Evolutionary conservation across 2,888 invertebrate genomes (phyloP).

Genomic region (Agrotis clavis): DNA sequence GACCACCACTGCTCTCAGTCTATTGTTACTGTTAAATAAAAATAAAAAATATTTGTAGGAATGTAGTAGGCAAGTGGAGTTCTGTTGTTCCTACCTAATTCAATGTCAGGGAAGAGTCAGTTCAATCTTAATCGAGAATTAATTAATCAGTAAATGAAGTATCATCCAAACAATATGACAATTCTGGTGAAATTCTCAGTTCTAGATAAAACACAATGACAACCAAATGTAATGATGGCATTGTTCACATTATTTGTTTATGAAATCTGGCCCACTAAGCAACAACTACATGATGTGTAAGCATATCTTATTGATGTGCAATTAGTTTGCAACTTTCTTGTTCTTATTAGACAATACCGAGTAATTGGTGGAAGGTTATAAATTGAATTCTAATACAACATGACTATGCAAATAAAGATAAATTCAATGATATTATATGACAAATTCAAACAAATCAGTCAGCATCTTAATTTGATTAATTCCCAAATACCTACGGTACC

Average conservation of each 20-base stretch:
- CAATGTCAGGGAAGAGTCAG: not conserved
- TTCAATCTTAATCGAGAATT: too few species aligned
- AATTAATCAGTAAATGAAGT: too few species aligned
- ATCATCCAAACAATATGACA: not conserved
- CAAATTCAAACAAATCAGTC: not conserved
- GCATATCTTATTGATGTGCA: slow-evolving; percentile 3
- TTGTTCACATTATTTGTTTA: slow-evolving; percentile 44
- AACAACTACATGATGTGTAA: not conserved
- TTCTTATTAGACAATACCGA: not conserved
- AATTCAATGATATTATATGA: not conserved
- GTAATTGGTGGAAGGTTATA: not conserved
- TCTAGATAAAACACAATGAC: slow-evolving; percentile 18
- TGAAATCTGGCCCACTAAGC: slow-evolving; percentile 8
- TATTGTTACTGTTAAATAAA: too few species aligned
- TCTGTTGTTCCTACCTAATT: not conserved
- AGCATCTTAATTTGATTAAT: slow-evolving; percentile 37
- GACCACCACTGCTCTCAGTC: too few species aligned
- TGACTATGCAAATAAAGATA: slow-evolving; percentile 32
- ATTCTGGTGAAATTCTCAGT: slow-evolving; percentile 1
- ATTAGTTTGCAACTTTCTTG: not conserved
- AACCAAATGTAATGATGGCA: slow-evolving; percentile 5
- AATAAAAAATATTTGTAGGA: not conserved
- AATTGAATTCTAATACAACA: not conserved
- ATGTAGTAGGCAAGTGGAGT: not conserved
- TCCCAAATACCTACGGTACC: slow-evolving; percentile 9